Evolutionary conservation across 2,113 vertebrate species (phyloP).

Genomic region (Macroglossus sobrinus): DNA sequence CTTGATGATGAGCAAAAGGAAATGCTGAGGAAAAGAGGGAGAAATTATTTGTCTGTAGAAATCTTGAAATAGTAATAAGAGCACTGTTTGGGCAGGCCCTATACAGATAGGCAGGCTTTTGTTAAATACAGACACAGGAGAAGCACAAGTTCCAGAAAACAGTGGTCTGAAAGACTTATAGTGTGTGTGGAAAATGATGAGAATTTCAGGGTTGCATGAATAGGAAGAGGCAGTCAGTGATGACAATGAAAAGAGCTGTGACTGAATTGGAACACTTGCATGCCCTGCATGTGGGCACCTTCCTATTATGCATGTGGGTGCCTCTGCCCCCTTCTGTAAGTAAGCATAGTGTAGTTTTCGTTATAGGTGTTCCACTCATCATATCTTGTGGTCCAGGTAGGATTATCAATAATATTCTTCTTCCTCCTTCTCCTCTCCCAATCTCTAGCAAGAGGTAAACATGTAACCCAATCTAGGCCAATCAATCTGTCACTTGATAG

Average conservation of each 20-base stretch:
- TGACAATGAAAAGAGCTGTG: not conserved
- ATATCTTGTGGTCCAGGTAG: not conserved
- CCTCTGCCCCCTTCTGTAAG: not conserved
- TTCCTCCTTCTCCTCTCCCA: not conserved
- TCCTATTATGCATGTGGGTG: not conserved
- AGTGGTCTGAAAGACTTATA: not conserved
- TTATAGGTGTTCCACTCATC: not conserved
- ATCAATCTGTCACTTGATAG: not conserved
- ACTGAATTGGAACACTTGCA: not conserved
- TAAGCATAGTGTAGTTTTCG: not conserved
- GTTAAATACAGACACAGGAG: not conserved
- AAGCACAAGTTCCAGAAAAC: not conserved
- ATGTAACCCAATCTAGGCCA: not conserved
- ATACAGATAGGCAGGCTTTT: not conserved
- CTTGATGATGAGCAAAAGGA: not conserved
- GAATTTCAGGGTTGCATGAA: not conserved
- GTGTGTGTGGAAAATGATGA: not conserved
- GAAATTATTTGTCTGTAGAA: not conserved
- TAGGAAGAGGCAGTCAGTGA: not conserved
- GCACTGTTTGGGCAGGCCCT: fast-evolving
- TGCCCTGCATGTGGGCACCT: not conserved
- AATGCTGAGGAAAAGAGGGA: not conserved
- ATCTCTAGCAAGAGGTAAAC: not conserved
- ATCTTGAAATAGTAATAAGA: not conserved
- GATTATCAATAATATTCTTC: not conserved